Evolutionary conservation across 2,888 invertebrate genomes (phyloP).

Genomic region (Coleophora flavipennella): DNA sequence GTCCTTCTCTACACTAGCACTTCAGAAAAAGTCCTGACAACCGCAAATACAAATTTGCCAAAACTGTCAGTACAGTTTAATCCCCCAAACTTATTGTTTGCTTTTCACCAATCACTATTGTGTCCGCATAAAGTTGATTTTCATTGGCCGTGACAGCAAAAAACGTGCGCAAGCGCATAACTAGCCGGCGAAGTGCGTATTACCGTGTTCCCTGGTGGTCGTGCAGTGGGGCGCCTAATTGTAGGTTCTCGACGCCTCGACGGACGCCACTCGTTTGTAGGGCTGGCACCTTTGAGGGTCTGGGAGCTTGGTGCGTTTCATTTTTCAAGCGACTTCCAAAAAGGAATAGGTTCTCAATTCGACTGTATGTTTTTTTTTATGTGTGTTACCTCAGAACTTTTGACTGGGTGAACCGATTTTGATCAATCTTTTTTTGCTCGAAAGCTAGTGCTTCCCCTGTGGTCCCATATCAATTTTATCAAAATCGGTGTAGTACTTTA

Average conservation of each 20-base stretch:
- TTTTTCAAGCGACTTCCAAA: no score
- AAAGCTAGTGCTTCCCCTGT: no score
- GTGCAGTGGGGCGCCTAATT: constrained; percentile 60
- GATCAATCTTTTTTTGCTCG: no score
- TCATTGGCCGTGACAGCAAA: constrained; percentile 13
- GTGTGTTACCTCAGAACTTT: no score
- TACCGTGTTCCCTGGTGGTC: constrained; percentile 43
- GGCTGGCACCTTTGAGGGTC: constrained; percentile 26
- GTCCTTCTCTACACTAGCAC: not conserved
- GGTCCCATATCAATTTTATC: no score
- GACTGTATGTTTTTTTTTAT: no score
- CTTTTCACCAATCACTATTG: constrained; percentile 16
- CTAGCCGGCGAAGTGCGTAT: constrained; percentile 62
- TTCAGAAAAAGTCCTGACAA: not conserved
- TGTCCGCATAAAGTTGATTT: constrained; percentile 20
- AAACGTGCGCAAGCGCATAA: constrained; percentile 31
- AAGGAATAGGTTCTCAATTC: no score
- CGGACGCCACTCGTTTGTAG: constrained; percentile 42
- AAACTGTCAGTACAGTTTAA: constrained; percentile 36
- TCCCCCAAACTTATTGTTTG: constrained; percentile 25
- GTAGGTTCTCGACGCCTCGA: constrained; percentile 68
- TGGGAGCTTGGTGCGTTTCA: constrained; percentile 3
- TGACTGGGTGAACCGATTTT: no score
- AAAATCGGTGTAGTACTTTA: no score
- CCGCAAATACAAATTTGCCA: constrained; percentile 21